Base-by-base conservation (phyloP, 2,888 invertebrate species). In the Erebia ligea region DNA sequence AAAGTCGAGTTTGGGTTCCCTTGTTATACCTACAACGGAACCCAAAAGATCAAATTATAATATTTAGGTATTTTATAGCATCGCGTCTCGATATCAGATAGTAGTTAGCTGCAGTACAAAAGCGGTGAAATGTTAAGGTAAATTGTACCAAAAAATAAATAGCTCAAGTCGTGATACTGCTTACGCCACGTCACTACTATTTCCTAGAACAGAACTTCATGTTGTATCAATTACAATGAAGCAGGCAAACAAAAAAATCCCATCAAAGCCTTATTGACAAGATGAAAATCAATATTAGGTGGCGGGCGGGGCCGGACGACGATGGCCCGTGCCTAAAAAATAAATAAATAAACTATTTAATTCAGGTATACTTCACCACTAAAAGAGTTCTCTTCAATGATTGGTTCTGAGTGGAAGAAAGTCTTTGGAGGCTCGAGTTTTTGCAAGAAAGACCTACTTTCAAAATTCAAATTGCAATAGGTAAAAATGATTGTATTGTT, bases 221-320 rank as follows among this genome's bases (percentile, higher is more conserved):
- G 42, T 62, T 52, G 21, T 54, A 69, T 62, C 72, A 50, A 63
- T 40, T 69, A 57, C 57, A 52, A n/a, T 58, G 11, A 17, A 56
- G 66, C 48, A 67, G 70, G 63, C 63, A 48, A 15, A 59, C 59
- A 70, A 69, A 68, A 68, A 73, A 73, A 57, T 61, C 59, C 50
- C 19, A 62, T 65, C 65, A 65, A 64, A 50, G 67, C 25, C 34
- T 70, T 56, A 57, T 56, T 65, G 52, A 68, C 64, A 45, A 19
- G 40, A 63, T 63, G 42, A 64, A 64, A 40, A 67, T 69, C 58
- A 69, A 69, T 67, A 59, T 67, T 67, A 54, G 17, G 19, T 34
- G 48, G 57, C 13, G 56, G 57, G 48, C 42, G 19, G 19, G 48
- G 57, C 13, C 48, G 57, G 48, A 57, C 63, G 63, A 67, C 9